These are phyloP conservation scores for Vesta saturnalis DNA, from an alignment of 2,888 invertebrate genomes.

Conservation along the genomic window DNA sequence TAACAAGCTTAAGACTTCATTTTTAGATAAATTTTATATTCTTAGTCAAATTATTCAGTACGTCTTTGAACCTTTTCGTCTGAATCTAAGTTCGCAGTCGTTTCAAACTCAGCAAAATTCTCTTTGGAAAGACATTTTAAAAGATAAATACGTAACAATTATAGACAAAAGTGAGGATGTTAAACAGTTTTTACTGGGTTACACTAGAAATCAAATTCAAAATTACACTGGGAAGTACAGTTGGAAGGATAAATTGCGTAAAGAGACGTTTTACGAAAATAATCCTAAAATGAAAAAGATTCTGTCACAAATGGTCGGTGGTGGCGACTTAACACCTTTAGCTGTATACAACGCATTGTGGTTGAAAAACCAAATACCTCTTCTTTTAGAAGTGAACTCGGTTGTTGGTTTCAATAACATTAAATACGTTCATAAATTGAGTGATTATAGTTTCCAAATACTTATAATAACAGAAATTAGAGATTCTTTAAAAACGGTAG, in stretches of 20 bases:
- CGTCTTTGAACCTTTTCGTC: too few species aligned
- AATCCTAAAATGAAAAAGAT: too few species aligned
- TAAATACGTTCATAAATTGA: background rate
- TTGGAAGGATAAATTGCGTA: background rate
- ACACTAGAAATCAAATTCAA: background rate
- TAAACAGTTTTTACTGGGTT: background rate
- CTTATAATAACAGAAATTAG: too few species aligned
- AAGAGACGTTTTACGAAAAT: background rate
- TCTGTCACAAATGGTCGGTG: too few species aligned
- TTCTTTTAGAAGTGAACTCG: slow-evolving; percentile 4
- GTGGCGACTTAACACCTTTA: background rate
- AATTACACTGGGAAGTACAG: background rate
- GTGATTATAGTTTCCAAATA: too few species aligned
- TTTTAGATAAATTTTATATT: too few species aligned
- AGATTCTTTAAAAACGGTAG: too few species aligned
- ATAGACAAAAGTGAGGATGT: background rate
- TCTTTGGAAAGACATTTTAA: background rate
- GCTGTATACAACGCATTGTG: slow-evolving; percentile 15
- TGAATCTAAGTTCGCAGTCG: too few species aligned
- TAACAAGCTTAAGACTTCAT: too few species aligned
- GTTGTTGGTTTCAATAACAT: background rate
- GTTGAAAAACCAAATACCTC: slow-evolving; percentile 6
- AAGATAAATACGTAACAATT: background rate
- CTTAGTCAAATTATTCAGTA: too few species aligned
- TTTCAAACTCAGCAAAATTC: too few species aligned